Base-by-base conservation (phyloP, 2,888 invertebrate species). In the Drosophila sordidula region DNA sequence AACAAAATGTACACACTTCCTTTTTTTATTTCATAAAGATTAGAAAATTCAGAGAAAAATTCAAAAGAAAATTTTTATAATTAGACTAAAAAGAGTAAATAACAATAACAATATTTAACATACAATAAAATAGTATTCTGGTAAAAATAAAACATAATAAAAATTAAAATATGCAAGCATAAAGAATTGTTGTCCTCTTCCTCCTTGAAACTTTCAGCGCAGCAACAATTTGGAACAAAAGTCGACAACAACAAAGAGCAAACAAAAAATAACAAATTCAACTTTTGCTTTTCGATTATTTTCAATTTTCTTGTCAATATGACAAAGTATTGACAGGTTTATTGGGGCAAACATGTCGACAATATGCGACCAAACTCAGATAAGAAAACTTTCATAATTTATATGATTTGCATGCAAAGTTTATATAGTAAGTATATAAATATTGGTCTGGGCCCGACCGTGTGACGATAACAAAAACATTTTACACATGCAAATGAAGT, bases 331-430 rank as follows among this genome's bases (percentile, higher is more conserved):
- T 78, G 78, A 78, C 78, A 78, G 75, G 57, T 78, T 78, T 75
- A 75, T 67, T 75, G 70, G 36, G 65, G 59, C 62, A 68, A 81
- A 74, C 70, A 71, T 63, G 70, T 59, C 57, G 67, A 71, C 80
- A 85, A 77, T 75, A 70, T 75, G 75, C 65, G 78, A 80, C 70
- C 57, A 78, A 81, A 72, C 55, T 78, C 52, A 70, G 77, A 83
- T 75, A 85, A 72, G 72, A 70, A 82, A 83, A 83, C 80, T 83
- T 83, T 82, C 75, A 83, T 85, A 83, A 83, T 83, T 83, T 82
- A 85, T 83, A 80, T 83, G 78, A 69, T 62, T 65, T 67, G 62
- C 75, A 66, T 74, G 70, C 66, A 50, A 69, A 76, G 69, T 72
- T 70, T 63, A 64, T 62, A 44, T 52, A 47, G 58, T 61, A 54